phyloP scores from a whole-genome alignment of 2,797 vertebrate species.

The Onychomys leucogaster region DNA sequence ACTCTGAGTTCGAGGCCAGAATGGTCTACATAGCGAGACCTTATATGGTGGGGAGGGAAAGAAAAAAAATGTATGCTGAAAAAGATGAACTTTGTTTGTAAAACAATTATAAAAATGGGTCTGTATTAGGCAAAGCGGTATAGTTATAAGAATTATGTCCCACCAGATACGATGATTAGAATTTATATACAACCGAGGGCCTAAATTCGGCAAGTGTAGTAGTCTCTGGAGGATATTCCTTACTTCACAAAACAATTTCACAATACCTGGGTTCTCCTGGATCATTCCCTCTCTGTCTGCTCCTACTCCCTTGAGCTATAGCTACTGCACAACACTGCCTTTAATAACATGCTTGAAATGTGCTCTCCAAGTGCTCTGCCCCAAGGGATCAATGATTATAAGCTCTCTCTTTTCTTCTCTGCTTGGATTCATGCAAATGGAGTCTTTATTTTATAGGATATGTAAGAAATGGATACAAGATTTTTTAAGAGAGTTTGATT shows the following conservation, averaged over 20 bases:
- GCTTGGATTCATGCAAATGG: slow-evolving; percentile 15
- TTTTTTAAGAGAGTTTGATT: slow-evolving; percentile 39
- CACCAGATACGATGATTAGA: not conserved
- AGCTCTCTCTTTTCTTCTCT: not conserved
- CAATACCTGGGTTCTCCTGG: not conserved
- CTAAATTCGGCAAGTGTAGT: not conserved
- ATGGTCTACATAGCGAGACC: not conserved
- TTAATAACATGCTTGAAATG: not conserved
- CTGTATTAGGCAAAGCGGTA: not conserved
- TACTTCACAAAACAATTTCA: not conserved
- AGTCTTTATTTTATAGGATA: slow-evolving; percentile 57
- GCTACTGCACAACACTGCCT: not conserved
- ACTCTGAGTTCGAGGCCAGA: not conserved
- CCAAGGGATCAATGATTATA: not conserved
- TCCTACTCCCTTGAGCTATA: not conserved
- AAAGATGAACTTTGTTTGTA: slow-evolving; percentile 4
- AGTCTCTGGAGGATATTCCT: not conserved
- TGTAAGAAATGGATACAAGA: slow-evolving; percentile 34
- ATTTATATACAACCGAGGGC: not conserved
- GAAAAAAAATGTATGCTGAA: not conserved
- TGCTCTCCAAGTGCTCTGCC: slow-evolving; percentile 48
- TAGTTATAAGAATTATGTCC: not conserved
- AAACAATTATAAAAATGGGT: not conserved
- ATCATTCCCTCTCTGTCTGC: slow-evolving; percentile 54
- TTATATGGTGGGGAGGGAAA: not conserved